Evolutionary conservation across 2,113 vertebrate species (phyloP), one percentile per base, ranked within the genome.

Genomic region (Rallus limicola): DNA sequence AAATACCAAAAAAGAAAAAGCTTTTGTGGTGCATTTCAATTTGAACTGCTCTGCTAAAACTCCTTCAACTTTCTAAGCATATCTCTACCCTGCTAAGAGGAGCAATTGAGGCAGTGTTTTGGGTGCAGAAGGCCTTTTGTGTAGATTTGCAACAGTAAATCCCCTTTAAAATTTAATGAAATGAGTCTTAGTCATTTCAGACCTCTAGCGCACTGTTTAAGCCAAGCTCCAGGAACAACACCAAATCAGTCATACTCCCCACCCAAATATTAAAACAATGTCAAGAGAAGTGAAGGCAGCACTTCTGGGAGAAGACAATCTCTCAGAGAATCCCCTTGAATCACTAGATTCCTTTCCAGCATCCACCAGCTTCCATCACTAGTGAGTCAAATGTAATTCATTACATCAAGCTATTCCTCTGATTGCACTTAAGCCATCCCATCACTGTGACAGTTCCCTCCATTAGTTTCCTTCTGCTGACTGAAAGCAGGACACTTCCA

Each of bases 341-440:
- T 20, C 70, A 25, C 11, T 23, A 17, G 17, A 23, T 80, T 65
- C 5, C 38, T 76, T 21, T 9, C 9, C 53, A 90, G 19, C 33
- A 63, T 46, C 46, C 17, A 58, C 5, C 26, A 29, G 2, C 2
- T 20, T 14, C 34, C 10, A 48, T 24, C 63, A 20, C 13, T 56
- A 10, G 15, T 33, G n/a, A 4, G 7, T 16, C 25, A 26, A 31
- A 16, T 2, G 16, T 12, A 50, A 70, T 38, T 59, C 1, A 1
- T 24, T 50, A 34, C 3, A 23, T 18, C 0, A 0, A 12, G 28
- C 13, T 55, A 5, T 34, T 78, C 16, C 19, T 63, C 56, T 53
- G 34, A 7, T 38, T 60, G 19, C 31, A 12, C 60, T 85, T 82
- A 72, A 64, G 65, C 4, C 10, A 29, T 13, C 6, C 38, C 34